Conservation (phyloP, 1,140 invertebrate species). For the Akabosia matsudoensis region DNA sequence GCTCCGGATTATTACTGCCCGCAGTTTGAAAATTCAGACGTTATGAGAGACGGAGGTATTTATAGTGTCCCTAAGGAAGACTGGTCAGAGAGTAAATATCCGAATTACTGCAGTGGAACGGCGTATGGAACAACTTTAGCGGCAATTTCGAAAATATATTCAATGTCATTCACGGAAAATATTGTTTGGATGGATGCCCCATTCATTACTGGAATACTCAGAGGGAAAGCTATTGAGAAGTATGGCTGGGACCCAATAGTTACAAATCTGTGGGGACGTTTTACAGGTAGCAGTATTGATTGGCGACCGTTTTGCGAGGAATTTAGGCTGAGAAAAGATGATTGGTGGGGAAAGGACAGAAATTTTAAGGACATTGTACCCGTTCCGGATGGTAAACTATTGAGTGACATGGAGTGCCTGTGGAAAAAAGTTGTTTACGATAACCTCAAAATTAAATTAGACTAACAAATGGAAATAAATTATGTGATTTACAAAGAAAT, state of each 20-base stretch:
- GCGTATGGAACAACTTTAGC: slow-evolving; percentile 68
- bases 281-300: not conserved
- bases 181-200: slow-evolving; percentile 59
- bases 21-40: slow-evolving; percentile 59
- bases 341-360: not conserved
- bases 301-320: not conserved
- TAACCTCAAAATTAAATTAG: no score
- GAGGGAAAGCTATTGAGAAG: slow-evolving; percentile 31
- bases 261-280: not conserved
- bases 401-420: not conserved
- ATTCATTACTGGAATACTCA: slow-evolving; percentile 55
- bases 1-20: slow-evolving; percentile 59
- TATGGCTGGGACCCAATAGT: not conserved
- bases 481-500: no score
- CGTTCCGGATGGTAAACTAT: not conserved
- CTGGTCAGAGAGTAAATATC: slow-evolving; percentile 50
- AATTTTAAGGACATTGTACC: not conserved
- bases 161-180: slow-evolving; percentile 48
- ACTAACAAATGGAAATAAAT: no score
- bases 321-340: not conserved
- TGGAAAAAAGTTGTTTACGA: no score
- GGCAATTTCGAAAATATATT: slow-evolving; percentile 54
- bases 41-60: slow-evolving; percentile 50
- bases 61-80: slow-evolving; percentile 51
- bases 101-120: slow-evolving; percentile 54